Conservation (phyloP, 1,140 invertebrate species). For the Harpegnathos saltator region DNA sequence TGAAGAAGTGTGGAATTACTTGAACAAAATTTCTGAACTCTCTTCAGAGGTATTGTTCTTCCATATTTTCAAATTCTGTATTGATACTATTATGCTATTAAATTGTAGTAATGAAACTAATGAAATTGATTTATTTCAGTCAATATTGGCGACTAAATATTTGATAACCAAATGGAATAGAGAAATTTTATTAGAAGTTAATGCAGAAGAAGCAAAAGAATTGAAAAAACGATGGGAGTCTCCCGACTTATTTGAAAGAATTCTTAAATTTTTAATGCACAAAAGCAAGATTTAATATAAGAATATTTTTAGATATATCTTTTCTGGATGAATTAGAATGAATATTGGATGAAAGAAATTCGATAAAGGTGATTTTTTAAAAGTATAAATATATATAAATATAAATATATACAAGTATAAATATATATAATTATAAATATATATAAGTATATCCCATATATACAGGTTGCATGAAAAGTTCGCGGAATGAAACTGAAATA, state of each 20-base stretch:
- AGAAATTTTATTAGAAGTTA: constrained; percentile 74
- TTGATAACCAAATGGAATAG: constrained; percentile 74
- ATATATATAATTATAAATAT: too few species aligned
- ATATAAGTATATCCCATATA: too few species aligned
- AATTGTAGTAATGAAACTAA: not conserved
- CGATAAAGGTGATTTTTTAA: too few species aligned
- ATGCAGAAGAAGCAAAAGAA: constrained; percentile 72
- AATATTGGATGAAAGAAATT: not conserved
- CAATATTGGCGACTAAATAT: constrained; percentile 76
- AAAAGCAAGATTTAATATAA: constrained; percentile 75
- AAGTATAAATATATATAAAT: not conserved
- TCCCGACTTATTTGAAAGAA: constrained; percentile 63
- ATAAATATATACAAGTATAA: not conserved
- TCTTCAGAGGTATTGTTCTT: constrained; percentile 74
- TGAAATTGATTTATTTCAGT: constrained; percentile 73
- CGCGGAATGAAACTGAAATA: too few species aligned
- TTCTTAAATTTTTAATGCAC: constrained; percentile 39
- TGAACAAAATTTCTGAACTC: constrained; percentile 71
- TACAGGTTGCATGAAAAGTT: too few species aligned
- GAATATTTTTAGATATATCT: not conserved
- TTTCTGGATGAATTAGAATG: too few species aligned
- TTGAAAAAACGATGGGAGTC: constrained; percentile 63
- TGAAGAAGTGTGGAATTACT: constrained; percentile 74
- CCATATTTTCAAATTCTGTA: constrained; percentile 8
- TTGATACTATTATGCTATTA: not conserved